Evolutionary conservation across 1,140 invertebrate species (phyloP), one percentile per base, ranked within the genome.

Genomic region (Drosophila triauraria): DNA sequence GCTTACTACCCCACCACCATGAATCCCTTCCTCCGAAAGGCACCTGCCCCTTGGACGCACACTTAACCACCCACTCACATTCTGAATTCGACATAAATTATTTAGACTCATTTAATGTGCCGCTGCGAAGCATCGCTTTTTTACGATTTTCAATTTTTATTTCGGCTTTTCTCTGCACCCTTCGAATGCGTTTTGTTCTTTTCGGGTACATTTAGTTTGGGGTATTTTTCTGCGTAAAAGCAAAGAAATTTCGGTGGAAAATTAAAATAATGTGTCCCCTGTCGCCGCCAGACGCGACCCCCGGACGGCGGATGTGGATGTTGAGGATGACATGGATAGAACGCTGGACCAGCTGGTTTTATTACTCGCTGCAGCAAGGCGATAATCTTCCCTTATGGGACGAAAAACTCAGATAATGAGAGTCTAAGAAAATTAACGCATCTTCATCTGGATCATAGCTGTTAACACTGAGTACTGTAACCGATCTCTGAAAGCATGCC

Each of bases 211-310:
- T 60, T 71, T 53, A 60, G 80, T 91, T 80, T 79, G 60, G 72
- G 67, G 67, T 76, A 62, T 80, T 91, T 90, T 83, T 71, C 44
- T 57, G 47, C 44, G 64, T 35, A 82, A 74, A 91, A 83, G 58
- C 61, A 78, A 75, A 27, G 50, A 67, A 91, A 77, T 84, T 75
- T 87, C 48, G 53, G 43, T 64, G 58, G 51, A 72, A 69, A 88
- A 91, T 82, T 85, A 85, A 85, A 91, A 91, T 91, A 91, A 91
- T 91, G 90, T 91, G 79, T 91, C 88, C 90, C 90, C 77, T 90
- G 90, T 91, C 82, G 88, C 67, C 81, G 67, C 57, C 88, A 91
- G 90, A 91, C 69, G 72, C 69, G 72, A 78, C 78, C 46, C 13
- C 17, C 42, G 8, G 40, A 58, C 40, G 20, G 20, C 20, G 20